Evolutionary conservation across 2,888 invertebrate species (phyloP), one percentile per base, ranked within the genome.

Genomic region (Dasypolia templi): DNA sequence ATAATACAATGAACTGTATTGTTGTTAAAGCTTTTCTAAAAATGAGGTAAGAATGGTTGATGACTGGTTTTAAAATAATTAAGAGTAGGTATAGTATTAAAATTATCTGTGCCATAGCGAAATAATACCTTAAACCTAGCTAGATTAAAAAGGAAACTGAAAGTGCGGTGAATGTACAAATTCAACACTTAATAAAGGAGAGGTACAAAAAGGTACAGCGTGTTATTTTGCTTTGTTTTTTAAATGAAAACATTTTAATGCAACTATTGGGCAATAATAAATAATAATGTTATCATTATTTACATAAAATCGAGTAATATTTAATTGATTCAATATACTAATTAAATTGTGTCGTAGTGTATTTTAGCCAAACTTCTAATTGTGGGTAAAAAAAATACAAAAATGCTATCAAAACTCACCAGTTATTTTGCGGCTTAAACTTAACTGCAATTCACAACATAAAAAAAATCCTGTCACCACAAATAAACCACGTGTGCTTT

Each of bases 371-470:
- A 14, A 9, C 4, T 32, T 59, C 4, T 1, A 2, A 61, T 19
- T n/a, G 11, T 14, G 1, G 35, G 2, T 3, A 56, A 26, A 17
- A 3, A 46, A 49, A 58, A 42, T 22, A 32, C 39, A 6, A 6
- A 26, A 56, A 7, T 9, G 19, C 51, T 26, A n/a, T 53, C 1
- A 19, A 55, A 67, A 81, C 83, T 79, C 14, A 82, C 82, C 82
- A 72, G 64, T 42, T 26, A 66, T 55, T 53, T 53, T 63, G 69
- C 75, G 55, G 59, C 32, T 67, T 69, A 67, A 58, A 61, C 44
- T 42, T 14, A 58, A 83, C 84, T 76, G 55, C 12, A 75, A 63
- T 74, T 75, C 84, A 79, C 85, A 80, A 67, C 59, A 69, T 69
- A 12, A 42, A 72, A 72, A 64, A 63, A 65, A 69, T 64, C 56